Percentiles rank a stretch among this genome's conserved stretches.
Conservation (phyloP, 2,888 invertebrate species). For the Pasiphila rectangulata region DNA sequence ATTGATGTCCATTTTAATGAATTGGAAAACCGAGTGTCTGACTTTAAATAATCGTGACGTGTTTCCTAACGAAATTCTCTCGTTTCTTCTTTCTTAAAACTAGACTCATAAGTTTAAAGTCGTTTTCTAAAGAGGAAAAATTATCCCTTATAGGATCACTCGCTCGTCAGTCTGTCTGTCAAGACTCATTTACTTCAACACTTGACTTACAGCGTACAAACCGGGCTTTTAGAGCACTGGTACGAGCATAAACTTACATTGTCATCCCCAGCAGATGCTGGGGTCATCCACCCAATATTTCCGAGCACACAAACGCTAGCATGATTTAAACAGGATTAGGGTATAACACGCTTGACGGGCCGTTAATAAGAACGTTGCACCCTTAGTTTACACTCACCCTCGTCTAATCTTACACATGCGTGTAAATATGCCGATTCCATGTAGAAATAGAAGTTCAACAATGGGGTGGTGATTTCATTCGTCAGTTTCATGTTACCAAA, state of each 20-base stretch:
- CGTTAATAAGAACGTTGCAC: constrained; percentile 72
- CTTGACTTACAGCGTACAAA: not conserved
- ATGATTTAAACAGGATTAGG: constrained; percentile 63
- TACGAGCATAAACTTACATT: too few species aligned
- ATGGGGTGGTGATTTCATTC: constrained; percentile 32
- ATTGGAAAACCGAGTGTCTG: too few species aligned
- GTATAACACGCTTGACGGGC: constrained; percentile 65
- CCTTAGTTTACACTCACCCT: constrained; percentile 72
- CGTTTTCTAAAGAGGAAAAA: too few species aligned
- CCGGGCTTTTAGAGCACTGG: not conserved
- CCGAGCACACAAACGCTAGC: constrained; percentile 16
- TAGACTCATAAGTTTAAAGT: too few species aligned
- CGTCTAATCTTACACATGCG: constrained; percentile 54
- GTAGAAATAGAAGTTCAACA: constrained; percentile 37
- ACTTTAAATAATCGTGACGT: too few species aligned
- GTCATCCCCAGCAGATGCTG: too few species aligned
- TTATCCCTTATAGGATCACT: too few species aligned
- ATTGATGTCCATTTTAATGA: too few species aligned
- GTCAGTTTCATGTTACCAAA: constrained; percentile 25
- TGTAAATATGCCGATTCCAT: constrained; percentile 47
- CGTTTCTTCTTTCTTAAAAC: too few species aligned
- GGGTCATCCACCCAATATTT: constrained; percentile 12
- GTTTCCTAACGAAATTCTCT: too few species aligned
- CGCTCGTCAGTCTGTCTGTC: too few species aligned
- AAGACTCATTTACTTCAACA: too few species aligned